Conservation (phyloP, 1,140 invertebrate species). For the Papilio helenus region DNA sequence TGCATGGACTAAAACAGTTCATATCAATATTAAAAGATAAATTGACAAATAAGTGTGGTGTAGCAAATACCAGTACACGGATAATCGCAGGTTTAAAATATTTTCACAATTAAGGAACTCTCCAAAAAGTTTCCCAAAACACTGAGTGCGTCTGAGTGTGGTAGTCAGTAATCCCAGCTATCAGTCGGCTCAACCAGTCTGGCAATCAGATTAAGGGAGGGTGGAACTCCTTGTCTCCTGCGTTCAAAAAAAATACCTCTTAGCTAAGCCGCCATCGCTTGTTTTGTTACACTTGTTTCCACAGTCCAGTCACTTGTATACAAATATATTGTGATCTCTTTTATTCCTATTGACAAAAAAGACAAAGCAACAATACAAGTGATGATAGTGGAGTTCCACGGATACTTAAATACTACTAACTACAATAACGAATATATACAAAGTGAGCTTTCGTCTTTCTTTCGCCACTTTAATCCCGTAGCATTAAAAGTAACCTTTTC, state of each 20-base stretch:
- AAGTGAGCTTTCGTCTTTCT: too few species aligned
- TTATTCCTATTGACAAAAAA: not conserved
- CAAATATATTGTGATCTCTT: not conserved
- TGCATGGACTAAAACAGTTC: not conserved
- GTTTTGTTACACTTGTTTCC: not conserved
- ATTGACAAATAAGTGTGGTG: not conserved
- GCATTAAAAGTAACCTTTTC: not conserved
- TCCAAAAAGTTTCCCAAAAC: not conserved
- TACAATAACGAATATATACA: too few species aligned
- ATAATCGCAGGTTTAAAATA: not conserved
- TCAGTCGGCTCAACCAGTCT: constrained; percentile 25
- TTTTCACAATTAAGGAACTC: not conserved
- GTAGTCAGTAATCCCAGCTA: not conserved
- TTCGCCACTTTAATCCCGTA: not conserved
- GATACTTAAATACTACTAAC: too few species aligned
- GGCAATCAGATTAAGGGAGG: constrained; percentile 16
- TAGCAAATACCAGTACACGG: not conserved
- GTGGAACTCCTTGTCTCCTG: constrained; percentile 2
- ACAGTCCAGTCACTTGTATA: not conserved
- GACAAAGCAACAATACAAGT: not conserved
- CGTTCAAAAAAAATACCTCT: not conserved
- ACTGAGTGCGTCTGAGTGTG: not conserved
- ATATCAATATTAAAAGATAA: not conserved
- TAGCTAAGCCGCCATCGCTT: not conserved
- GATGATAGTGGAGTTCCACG: not conserved